Conservation (phyloP, 2,888 invertebrate species). For the Eretmocerus hayati region DNA sequence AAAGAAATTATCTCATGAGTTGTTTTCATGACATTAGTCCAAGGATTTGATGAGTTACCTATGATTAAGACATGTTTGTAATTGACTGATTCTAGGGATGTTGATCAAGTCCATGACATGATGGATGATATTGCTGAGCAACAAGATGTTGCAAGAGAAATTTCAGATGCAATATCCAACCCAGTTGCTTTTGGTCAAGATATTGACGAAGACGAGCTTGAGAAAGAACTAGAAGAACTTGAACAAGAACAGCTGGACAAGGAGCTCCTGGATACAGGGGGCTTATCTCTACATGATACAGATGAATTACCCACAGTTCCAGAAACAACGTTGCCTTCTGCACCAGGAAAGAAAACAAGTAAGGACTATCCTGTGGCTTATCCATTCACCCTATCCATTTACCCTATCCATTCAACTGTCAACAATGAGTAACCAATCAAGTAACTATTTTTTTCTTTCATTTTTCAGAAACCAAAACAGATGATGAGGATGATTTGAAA, state of each 20-base stretch:
- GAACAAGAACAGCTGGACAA: neutral
- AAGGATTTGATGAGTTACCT: too few relatives aligned
- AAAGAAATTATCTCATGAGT: too few relatives aligned
- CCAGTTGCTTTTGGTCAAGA: neutral
- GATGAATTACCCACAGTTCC: slow-evolving; percentile 71
- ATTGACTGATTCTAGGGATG: neutral
- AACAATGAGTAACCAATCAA: too few relatives aligned
- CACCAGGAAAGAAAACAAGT: slow-evolving; percentile 48
- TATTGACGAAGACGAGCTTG: neutral
- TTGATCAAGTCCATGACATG: neutral
- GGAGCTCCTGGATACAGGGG: too few relatives aligned
- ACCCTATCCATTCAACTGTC: too few relatives aligned
- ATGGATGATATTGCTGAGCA: neutral
- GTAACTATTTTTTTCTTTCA: too few relatives aligned
- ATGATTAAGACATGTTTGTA: too few relatives aligned
- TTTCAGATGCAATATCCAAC: neutral
- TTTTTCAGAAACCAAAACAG: slow-evolving; percentile 51
- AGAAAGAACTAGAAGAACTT: neutral
- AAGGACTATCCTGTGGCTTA: too few relatives aligned
- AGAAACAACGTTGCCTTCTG: slow-evolving; percentile 54
- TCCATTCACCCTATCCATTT: too few relatives aligned
- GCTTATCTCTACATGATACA: slow-evolving; percentile 65
- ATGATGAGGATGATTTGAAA: slow-evolving; percentile 69
- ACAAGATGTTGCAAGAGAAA: neutral
- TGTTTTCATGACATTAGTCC: too few relatives aligned